Evolutionary conservation across 2,888 invertebrate species (phyloP), one percentile per base, ranked within the genome.

Genomic region (Coelinius sp.): DNA sequence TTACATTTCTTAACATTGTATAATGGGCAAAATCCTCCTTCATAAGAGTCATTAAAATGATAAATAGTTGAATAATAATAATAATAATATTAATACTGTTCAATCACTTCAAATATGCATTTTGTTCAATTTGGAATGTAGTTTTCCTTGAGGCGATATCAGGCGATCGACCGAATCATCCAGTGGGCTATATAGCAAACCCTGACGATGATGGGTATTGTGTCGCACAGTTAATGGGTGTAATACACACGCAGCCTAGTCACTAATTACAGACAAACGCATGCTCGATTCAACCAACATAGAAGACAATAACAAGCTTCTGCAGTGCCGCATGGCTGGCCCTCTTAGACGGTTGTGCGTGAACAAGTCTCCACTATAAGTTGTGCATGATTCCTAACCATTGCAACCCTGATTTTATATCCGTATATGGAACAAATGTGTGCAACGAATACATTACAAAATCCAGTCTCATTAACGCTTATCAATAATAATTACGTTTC

Each of bases 401-500:
- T 46, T 44, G 70, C 66, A 64, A 41, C 46, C 67, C 67, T 68
- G 69, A 71, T 64, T 68, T 53, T 59, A 73, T 72, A 56, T 67
- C 62, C 53, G 65, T 66, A 65, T 59, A 41, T 65, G 25, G 25
- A 27, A 53, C 27, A 27, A 53, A 53, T 6, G 53, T 53, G 53
- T 25, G 22, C 53, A 53, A 22, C 53, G 53, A 22, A 25, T 25
- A n/a, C 31, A 68, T 67, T 68, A 69, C 52, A 73, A 65, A 78
- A 75, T 74, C 77, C 77, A 76, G 75, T 78, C 84, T 84, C 85
- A 84, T 86, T 85, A 85, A 84, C 80, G 82, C 84, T 86, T 86
- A 86, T 86, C 86, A 83, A 86, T 86, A 86, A 59, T 59, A 71
- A 86, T 85, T 84, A 83, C 81, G 76, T 84, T 84, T 83, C 83